These are phyloP conservation scores for Dryobotodes eremita DNA, from an alignment of 2,888 invertebrate species.

Conservation along the genomic window DNA sequence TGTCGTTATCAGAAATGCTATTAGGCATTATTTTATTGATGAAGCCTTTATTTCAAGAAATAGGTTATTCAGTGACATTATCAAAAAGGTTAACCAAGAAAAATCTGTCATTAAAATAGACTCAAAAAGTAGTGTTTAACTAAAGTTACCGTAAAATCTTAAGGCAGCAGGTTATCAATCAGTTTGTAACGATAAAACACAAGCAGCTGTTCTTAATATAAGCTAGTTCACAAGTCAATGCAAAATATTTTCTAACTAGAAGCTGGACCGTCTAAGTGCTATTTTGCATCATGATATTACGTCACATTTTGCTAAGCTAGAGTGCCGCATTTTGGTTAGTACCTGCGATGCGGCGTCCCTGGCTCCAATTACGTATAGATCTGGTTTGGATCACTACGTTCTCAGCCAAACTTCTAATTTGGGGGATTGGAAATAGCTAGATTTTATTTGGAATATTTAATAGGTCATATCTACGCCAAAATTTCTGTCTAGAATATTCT, in stretches of 20 bases:
- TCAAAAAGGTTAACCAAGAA: neutral
- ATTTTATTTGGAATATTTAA: slow-evolving; percentile 11
- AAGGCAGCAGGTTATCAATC: neutral
- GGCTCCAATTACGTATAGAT: slow-evolving; percentile 51
- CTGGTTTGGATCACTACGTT: slow-evolving; percentile 26
- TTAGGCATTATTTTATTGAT: neutral
- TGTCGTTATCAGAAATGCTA: neutral
- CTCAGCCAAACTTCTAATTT: slow-evolving; percentile 34
- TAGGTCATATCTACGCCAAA: neutral
- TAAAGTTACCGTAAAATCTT: neutral
- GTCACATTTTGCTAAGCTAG: slow-evolving; percentile 32
- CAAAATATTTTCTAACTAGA: slow-evolving; percentile 30
- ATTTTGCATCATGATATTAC: slow-evolving; percentile 45
- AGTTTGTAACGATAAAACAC: neutral
- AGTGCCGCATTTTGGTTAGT: slow-evolving; percentile 39
- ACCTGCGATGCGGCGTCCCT: slow-evolving; percentile 7
- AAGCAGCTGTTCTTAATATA: slow-evolving; percentile 1
- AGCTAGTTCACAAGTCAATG: slow-evolving; percentile 11
- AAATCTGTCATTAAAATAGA: neutral
- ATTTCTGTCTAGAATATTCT: neutral
- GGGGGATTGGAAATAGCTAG: slow-evolving; percentile 7
- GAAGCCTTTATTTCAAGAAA: neutral
- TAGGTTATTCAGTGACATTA: neutral
- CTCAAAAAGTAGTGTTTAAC: neutral
- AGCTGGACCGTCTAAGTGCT: slow-evolving; percentile 20